These are phyloP conservation scores for Montipora capricornis DNA, from an alignment of 64 coral and sea anemone species.

Conservation along the genomic window DNA sequence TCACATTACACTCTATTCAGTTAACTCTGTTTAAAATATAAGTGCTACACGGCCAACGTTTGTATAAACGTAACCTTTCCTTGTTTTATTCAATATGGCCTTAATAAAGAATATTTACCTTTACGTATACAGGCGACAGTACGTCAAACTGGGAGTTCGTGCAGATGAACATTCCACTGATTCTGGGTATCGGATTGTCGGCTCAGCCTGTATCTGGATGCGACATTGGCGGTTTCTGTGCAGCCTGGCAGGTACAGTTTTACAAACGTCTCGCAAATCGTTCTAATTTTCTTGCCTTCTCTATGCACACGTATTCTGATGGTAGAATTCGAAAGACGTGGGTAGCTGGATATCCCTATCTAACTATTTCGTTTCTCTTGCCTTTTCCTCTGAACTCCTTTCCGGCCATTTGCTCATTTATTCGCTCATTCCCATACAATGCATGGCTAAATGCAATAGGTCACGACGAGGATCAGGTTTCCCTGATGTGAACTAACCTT, in stretches of 20 bases:
- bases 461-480: no score
- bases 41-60: no score
- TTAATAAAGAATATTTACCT: neutral
- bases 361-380: neutral
- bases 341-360: neutral
- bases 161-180: constrained; percentile 74
- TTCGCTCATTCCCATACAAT: neutral
- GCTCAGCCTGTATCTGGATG: constrained; percentile 79
- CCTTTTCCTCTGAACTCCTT: neutral
- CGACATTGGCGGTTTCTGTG: constrained; percentile 81
- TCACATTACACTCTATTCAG: no score
- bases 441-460: neutral
- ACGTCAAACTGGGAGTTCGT: constrained; percentile 86
- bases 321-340: neutral
- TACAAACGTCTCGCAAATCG: neutral
- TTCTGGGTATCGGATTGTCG: constrained; percentile 75
- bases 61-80: no score
- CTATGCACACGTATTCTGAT: neutral
- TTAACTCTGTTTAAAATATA: no score
- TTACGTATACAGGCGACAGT: constrained; percentile 37
- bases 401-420: neutral
- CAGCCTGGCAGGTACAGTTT: constrained; percentile 8
- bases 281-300: neutral
- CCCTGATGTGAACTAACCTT: no score
- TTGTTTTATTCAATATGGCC: no score